Evolutionary conservation across 2,888 invertebrate species (phyloP), one percentile per base, ranked within the genome.

Genomic region (Dolichopus griseipennis): DNA sequence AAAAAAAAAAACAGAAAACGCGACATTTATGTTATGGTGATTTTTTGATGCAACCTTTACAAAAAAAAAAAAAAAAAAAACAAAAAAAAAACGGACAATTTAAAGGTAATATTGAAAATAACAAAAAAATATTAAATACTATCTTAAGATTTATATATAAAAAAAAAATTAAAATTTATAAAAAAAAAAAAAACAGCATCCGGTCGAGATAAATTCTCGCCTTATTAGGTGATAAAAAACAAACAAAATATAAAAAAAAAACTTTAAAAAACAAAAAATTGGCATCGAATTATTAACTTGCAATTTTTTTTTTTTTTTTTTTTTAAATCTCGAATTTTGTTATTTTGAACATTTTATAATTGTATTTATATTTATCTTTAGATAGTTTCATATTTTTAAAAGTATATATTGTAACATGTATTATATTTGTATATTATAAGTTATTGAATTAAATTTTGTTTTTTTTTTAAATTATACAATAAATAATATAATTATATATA

Each of bases 141-240:
- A 41, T 15, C 9, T 41, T 12, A 12, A 41, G 8, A 41, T 41
- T 41, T 41, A 41, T 41, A 41, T 15, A 41, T 41, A 52, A 52
- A 12, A 52, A 52, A 43, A 43, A 43, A 43, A 43, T 9, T 7
- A 27, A 63, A 22, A 63, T n/a, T 62, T 61, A 21, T 8, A 15
- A 63, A 27, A 62, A 1, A 22, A 63, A 63, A 18, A 63, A 63
- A 63, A 27, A 27, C 15, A 27, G 27, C 63, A 63, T 63, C 63
- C 63, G 63, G 63, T 63, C 63, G 63, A 22, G 63, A 63, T 63
- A 27, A 63, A 63, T 63, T 63, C 63, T 27, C 63, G 63, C 63
- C 27, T 63, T 63, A 15, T 63, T 63, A 52, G 52, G 52, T 52
- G 52, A 52, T 52, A 52, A 18, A 43, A 52, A n/a, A 41, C 9